Evolutionary conservation across 2,888 invertebrate species (phyloP).

Genomic region (Cephus pulcher): DNA sequence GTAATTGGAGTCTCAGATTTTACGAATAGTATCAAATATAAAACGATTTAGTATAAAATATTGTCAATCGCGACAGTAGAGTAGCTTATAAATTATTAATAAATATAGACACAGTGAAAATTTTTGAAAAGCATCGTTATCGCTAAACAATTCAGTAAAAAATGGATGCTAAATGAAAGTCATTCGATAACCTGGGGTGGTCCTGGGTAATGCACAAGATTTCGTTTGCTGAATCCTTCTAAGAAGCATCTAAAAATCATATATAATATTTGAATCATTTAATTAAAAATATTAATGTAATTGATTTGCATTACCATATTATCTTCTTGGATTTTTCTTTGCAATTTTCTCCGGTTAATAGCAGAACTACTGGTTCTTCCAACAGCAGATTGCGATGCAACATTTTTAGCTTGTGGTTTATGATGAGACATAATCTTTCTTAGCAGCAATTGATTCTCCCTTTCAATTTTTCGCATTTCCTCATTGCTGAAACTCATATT

Average conservation of each 20-base stretch:
- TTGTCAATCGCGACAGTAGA: not conserved
- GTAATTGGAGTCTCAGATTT: not conserved
- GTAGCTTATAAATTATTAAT: not conserved
- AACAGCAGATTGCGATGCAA: slow-evolving; percentile 28
- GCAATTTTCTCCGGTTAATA: slow-evolving; percentile 67
- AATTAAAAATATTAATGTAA: slow-evolving; percentile 4
- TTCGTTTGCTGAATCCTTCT: slow-evolving; percentile 53
- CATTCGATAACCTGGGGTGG: slow-evolving; percentile 42
- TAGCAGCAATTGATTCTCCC: slow-evolving; percentile 65
- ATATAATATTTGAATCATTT: not conserved
- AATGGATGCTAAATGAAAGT: slow-evolving; percentile 23
- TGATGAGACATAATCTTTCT: slow-evolving; percentile 64
- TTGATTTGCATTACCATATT: slow-evolving; percentile 64
- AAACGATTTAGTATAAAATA: not conserved
- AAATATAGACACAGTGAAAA: not conserved
- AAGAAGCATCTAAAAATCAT: slow-evolving; percentile 49
- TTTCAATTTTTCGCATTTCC: slow-evolving; percentile 64
- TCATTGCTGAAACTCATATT: slow-evolving; percentile 67
- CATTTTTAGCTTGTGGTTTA: slow-evolving; percentile 34
- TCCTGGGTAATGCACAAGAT: slow-evolving; percentile 43
- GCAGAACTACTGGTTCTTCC: slow-evolving; percentile 62
- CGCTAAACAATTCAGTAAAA: not conserved
- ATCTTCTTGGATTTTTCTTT: slow-evolving; percentile 68
- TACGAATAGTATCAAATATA: not conserved
- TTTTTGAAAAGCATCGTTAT: not conserved